These are phyloP conservation scores for Diadegma fenestrale DNA, from an alignment of 2,888 invertebrate genomes.

Conservation along the genomic window DNA sequence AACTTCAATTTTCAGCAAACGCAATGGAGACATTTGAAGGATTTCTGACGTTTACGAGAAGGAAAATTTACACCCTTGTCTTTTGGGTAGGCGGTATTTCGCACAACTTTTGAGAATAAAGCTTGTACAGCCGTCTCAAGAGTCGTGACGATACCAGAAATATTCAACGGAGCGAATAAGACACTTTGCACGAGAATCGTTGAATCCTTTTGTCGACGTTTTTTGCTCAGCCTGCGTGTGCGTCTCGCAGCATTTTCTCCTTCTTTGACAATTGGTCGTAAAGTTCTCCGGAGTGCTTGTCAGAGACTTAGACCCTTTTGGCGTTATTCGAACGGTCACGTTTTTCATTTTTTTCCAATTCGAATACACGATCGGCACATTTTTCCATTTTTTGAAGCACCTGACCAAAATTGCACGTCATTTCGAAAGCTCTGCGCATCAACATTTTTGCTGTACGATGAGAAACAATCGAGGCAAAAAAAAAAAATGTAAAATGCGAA, in stretches of 20 bases:
- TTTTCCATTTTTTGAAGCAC: neutral
- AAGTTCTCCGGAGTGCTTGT: constrained; percentile 25
- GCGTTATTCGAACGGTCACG: neutral
- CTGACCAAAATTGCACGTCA: neutral
- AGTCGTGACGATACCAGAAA: constrained; percentile 17
- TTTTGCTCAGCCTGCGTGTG: constrained; percentile 1
- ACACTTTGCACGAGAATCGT: constrained; percentile 23
- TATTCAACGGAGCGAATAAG: constrained; percentile 55
- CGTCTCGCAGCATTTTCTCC: constrained; percentile 17
- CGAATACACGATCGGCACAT: neutral
- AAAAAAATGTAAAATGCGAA: neutral
- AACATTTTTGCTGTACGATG: neutral
- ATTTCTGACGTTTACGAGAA: constrained; percentile 17
- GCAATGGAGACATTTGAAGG: too few species aligned
- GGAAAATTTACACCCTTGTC: neutral
- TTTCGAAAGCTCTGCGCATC: neutral
- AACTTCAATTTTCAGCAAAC: too few species aligned
- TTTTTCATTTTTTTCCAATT: neutral
- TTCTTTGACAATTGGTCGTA: constrained; percentile 36
- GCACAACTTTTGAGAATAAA: neutral
- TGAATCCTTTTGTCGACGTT: constrained; percentile 30
- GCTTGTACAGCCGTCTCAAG: constrained; percentile 10
- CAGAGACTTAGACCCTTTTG: constrained; percentile 5
- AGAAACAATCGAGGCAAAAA: neutral
- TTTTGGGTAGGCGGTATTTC: neutral